These are phyloP conservation scores for Eugnorisma glareosa DNA, from an alignment of 2,888 invertebrate species.

Conservation along the genomic window DNA sequence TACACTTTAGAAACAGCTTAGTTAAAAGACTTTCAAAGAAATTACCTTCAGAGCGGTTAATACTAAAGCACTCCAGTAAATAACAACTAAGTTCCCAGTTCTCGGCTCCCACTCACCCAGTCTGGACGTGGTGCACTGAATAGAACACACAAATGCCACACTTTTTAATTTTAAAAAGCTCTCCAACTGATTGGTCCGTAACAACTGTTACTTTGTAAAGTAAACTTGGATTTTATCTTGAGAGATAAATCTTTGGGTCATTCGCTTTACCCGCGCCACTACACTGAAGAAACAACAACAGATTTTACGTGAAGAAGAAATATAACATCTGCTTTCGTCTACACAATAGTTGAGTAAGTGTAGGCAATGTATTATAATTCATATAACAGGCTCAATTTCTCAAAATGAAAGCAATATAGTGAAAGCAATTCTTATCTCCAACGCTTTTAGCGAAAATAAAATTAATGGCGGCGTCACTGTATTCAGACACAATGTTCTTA, in stretches of 20 bases:
- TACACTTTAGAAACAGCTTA: conserved; percentile 58
- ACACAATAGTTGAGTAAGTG: conserved; percentile 27
- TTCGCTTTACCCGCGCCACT: conserved; percentile 63
- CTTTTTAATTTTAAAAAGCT: conserved; percentile 85
- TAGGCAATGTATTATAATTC: conserved; percentile 25
- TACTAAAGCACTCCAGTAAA: conserved; percentile 77
- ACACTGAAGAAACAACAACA: conserved; percentile 50
- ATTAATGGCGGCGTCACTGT: conserved; percentile 28
- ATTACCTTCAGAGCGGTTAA: conserved; percentile 71
- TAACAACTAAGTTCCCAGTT: conserved; percentile 76
- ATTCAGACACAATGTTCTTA: conserved; percentile 31
- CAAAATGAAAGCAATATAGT: conserved; percentile 61
- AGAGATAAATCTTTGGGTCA: conserved; percentile 73
- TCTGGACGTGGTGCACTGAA: conserved; percentile 70
- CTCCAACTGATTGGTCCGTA: conserved; percentile 79
- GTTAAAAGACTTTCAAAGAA: conserved; percentile 73
- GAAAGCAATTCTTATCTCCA: conserved; percentile 47
- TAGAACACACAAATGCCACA: conserved; percentile 77
- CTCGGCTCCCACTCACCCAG: conserved; percentile 60
- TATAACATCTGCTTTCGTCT: conserved; percentile 17
- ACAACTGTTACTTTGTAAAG: conserved; percentile 69
- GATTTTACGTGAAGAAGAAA: conserved; percentile 39
- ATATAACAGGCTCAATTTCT: conserved; percentile 36
- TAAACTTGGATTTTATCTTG: conserved; percentile 72
- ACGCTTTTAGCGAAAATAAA: conserved; percentile 33